Evolutionary conservation across 2,888 invertebrate species (phyloP), one percentile per base, ranked within the genome.

Genomic region (Zygogramma bicolorata): DNA sequence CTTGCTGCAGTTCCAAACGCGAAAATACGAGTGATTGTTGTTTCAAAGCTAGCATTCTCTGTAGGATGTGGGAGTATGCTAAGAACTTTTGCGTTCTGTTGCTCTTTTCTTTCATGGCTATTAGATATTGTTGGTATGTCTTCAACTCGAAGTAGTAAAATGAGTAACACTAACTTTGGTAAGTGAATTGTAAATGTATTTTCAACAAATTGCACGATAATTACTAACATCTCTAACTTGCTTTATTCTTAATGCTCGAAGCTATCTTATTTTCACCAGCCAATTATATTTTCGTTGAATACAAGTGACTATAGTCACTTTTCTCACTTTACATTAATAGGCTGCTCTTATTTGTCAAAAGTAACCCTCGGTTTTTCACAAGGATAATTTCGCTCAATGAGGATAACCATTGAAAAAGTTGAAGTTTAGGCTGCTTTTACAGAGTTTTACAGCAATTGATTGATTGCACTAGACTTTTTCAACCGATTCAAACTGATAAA

Each of bases 91-190:
- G 65, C 27, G 65, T 71, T 20, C 59, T 69, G 25, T 61, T 67
- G 59, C 46, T 75, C 46, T 59, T 73, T 49, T 73, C 71, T 42
- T 69, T 65, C 67, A 38, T 70, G 8, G 65, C 68, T 53, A 57
- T 71, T 58, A 72, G 20, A 65, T 75, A 70, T 29, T 63, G 63
- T 68, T 67, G 31, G 25, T 58, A 42, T 34, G 22, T 67, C 63
- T 34, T 70, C 60, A 63, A 46, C 34, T 70, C 42, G 25, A 27
- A 58, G 20, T 61, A 57, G 46, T 10, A 34, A 62, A 38, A 59
- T 3, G 25, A 6, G 4, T 20, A 34, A 27, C 57, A 20, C 10
- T 69, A 27, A 7, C 15, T 66, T 66, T 13, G 59, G 58, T 34
- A 49, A 46, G 31, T 40, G 27, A 57, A 60, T 46, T 40, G 42